A percentile compares a stretch with the other conserved stretches of the same genome.
Evolutionary conservation across 1,140 invertebrate genomes (phyloP).

Genomic region (Teleogryllus occipitalis): DNA sequence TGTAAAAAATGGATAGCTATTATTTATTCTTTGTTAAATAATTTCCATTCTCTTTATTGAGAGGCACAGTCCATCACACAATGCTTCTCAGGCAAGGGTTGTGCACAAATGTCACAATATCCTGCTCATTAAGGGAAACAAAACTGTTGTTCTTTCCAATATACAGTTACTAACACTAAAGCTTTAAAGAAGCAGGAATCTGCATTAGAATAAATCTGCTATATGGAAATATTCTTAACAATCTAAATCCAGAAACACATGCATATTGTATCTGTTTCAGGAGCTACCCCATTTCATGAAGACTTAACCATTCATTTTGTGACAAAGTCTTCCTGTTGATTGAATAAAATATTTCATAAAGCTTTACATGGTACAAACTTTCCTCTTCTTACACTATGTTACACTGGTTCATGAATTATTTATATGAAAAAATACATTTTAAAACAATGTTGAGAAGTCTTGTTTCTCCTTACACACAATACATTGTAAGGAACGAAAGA

Average conservation of each 20-base stretch:
- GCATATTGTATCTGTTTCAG: neutral
- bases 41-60: neutral
- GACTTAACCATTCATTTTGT: neutral
- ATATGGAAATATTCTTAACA: neutral
- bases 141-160: neutral
- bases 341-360: neutral
- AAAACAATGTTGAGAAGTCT: no score
- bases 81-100: neutral
- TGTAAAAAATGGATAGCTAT: neutral
- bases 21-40: neutral
- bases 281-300: neutral
- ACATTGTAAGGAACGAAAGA: no score
- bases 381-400: neutral
- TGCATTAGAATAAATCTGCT: neutral
- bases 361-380: constrained; percentile 1
- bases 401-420: neutral
- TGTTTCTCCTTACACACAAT: no score
- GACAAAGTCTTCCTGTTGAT: neutral
- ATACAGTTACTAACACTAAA: constrained; percentile 5
- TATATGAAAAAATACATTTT: no score
- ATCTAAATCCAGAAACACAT: neutral
- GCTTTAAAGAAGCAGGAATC: neutral
- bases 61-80: neutral
- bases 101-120: neutral
- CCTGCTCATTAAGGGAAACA: neutral